phyloP scores from a whole-genome alignment of 2,888 invertebrate species.

The Actias luna region DNA sequence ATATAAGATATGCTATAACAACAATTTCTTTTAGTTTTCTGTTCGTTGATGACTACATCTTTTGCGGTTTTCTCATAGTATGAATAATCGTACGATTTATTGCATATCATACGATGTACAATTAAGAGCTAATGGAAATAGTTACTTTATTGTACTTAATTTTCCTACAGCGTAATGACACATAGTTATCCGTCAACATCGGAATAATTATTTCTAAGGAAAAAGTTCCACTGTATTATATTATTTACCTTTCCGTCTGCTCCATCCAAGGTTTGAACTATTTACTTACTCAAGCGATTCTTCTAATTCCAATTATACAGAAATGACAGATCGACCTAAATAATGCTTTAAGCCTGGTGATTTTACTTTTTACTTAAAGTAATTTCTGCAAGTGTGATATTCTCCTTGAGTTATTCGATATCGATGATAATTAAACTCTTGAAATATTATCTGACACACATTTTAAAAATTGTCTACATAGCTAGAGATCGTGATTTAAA shows the following conservation, averaged over 20 bases:
- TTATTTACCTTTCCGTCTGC: neutral
- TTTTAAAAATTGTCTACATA: too few species aligned
- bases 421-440: too few species aligned
- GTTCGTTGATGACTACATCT: neutral
- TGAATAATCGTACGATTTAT: neutral
- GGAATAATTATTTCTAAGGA: neutral
- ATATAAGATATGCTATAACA: too few species aligned
- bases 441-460: too few species aligned
- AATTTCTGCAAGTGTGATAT: too few species aligned
- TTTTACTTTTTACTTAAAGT: neutral
- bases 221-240: neutral
- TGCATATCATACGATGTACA: neutral
- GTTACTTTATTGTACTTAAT: neutral
- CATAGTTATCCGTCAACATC: neutral
- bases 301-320: neutral
- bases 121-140: neutral
- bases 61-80: neutral
- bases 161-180: neutral
- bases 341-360: neutral
- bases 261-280: neutral
- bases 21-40: neutral
- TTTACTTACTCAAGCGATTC: slow-evolving; percentile 5
- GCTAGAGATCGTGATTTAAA: too few species aligned
- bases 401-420: too few species aligned
- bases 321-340: neutral